These are phyloP conservation scores for Antechinus flavipes DNA, from an alignment of 2,113 vertebrate species.

Conservation along the genomic window DNA sequence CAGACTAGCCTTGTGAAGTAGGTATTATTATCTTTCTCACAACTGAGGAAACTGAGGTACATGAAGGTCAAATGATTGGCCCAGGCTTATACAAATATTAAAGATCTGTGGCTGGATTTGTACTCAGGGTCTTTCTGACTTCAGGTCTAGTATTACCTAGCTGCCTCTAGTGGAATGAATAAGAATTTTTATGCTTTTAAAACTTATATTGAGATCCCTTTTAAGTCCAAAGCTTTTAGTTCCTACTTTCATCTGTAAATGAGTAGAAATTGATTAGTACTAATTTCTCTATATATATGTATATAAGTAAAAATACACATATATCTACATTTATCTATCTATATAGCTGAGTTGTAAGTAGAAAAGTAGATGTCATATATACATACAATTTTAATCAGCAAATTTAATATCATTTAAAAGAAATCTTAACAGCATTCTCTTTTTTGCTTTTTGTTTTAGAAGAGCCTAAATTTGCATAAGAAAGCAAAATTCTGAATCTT, in stretches of 20 bases:
- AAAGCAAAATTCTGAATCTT: slow-evolving; percentile 40
- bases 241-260: no score
- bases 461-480: slow-evolving; percentile 17
- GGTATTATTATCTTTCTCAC: no score
- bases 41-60: background rate
- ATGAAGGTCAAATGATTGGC: background rate
- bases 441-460: slow-evolving; percentile 39
- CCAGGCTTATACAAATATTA: background rate
- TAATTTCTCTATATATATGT: no score
- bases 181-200: no score
- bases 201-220: no score
- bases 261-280: no score
- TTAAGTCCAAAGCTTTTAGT: no score
- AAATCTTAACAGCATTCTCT: slow-evolving; percentile 29
- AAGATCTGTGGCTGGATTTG: background rate
- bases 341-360: no score
- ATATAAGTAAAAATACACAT: no score
- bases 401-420: slow-evolving; percentile 5
- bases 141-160: background rate
- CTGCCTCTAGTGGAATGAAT: background rate
- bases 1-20: no score
- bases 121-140: background rate
- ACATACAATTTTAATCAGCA: background rate
- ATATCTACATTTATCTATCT: no score
- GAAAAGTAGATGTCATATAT: background rate